Evolutionary conservation across 2,797 vertebrate species (phyloP).

Genomic region (Myotis vivesi): DNA sequence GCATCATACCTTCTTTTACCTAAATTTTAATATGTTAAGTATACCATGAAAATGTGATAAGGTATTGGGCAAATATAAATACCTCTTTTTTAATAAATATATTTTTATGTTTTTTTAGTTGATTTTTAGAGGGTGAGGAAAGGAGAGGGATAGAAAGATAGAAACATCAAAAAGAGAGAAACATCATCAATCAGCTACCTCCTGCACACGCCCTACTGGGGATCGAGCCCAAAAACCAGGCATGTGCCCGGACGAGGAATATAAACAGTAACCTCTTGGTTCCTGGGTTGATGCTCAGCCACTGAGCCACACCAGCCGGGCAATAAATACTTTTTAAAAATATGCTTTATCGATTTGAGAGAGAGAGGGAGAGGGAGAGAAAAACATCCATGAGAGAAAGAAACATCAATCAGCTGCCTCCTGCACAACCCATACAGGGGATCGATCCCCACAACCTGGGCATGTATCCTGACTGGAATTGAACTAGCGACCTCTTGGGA

Average conservation of each 20-base stretch:
- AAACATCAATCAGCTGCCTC: not conserved
- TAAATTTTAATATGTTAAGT: not conserved
- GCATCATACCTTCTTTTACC: not conserved
- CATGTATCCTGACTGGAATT: not conserved
- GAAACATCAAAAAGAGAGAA: too few relatives aligned
- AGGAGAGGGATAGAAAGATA: too few relatives aligned
- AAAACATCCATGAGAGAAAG: not conserved
- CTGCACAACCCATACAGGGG: not conserved
- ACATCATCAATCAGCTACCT: too few relatives aligned
- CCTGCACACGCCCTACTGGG: too few relatives aligned
- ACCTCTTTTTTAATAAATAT: not conserved
- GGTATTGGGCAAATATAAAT: constrained; percentile 1
- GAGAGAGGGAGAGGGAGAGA: not conserved
- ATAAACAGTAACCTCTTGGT: too few relatives aligned
- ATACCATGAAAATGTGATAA: not conserved
- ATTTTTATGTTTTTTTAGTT: not conserved
- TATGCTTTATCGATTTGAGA: not conserved
- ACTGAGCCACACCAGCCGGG: too few relatives aligned
- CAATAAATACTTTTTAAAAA: not conserved
- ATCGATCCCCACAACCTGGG: too few relatives aligned
- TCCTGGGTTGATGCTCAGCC: too few relatives aligned
- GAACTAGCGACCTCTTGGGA: not conserved
- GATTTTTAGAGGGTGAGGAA: too few relatives aligned
- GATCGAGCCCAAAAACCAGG: too few relatives aligned
- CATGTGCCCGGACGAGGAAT: too few relatives aligned